Evolutionary conservation across 2,888 invertebrate genomes (phyloP).

Genomic region (Lasioglossum villosulum): DNA sequence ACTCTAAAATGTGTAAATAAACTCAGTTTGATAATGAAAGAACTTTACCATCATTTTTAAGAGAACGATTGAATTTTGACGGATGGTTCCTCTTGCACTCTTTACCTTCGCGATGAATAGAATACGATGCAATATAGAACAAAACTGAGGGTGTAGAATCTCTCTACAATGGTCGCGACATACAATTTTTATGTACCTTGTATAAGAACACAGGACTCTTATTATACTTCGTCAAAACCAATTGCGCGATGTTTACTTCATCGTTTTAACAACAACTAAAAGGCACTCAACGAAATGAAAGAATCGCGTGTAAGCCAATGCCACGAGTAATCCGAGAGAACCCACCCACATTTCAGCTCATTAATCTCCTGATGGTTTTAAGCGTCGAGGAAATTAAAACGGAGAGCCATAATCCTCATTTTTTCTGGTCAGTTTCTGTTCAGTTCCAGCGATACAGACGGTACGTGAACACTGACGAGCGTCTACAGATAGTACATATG

Average conservation of each 20-base stretch:
- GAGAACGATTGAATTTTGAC: too few species aligned
- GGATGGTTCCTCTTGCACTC: too few species aligned
- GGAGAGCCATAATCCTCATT: not conserved
- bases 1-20: too few species aligned
- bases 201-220: not conserved
- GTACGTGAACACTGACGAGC: not conserved
- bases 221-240: not conserved
- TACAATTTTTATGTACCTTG: too few species aligned
- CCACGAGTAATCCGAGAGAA: not conserved
- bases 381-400: not conserved
- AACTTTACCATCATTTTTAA: too few species aligned
- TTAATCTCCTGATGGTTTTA: not conserved
- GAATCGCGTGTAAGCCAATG: constrained; percentile 7
- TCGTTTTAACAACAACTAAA: not conserved
- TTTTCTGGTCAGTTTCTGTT: not conserved
- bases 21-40: too few species aligned
- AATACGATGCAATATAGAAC: too few species aligned
- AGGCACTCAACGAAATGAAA: constrained; percentile 7
- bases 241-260: not conserved
- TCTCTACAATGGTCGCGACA: too few species aligned
- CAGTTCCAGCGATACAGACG: not conserved
- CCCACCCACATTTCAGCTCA: constrained; percentile 10
- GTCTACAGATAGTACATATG: not conserved
- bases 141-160: too few species aligned
- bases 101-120: too few species aligned